These are phyloP conservation scores for Meandrusa payeni DNA, from an alignment of 2,888 invertebrate genomes.

Conservation along the genomic window DNA sequence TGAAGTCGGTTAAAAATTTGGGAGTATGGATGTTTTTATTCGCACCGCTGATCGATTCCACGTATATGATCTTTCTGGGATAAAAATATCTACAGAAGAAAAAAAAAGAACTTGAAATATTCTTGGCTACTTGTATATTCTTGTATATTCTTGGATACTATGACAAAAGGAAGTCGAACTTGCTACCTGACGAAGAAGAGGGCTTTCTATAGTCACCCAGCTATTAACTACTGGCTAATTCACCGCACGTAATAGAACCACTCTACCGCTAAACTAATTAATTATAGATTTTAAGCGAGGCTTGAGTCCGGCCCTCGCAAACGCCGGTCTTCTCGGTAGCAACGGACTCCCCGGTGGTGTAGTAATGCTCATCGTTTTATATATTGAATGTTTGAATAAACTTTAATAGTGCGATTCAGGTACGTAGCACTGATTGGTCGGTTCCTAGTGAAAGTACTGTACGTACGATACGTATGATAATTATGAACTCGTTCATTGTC, in stretches of 20 bases:
- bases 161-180: constrained; percentile 74
- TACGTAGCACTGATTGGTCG: constrained; percentile 42
- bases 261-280: constrained; percentile 64
- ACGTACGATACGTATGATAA: not conserved
- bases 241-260: constrained; percentile 51
- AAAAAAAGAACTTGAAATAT: too few species aligned
- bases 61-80: too few species aligned
- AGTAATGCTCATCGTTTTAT: constrained; percentile 22
- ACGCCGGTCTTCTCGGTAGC: constrained; percentile 71
- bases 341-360: constrained; percentile 67
- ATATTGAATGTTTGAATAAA: constrained; percentile 40
- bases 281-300: constrained; percentile 59
- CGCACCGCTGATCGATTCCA: too few species aligned
- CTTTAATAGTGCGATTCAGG: constrained; percentile 50
- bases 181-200: constrained; percentile 74
- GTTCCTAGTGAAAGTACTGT: constrained; percentile 27
- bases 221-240: constrained; percentile 41
- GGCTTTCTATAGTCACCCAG: constrained; percentile 44
- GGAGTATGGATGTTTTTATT: too few species aligned
- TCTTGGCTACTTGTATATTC: too few species aligned
- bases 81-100: too few species aligned
- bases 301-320: constrained; percentile 73
- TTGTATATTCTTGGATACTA: too few species aligned
- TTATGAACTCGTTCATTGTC: constrained; percentile 2
- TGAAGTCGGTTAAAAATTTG: too few species aligned